Percentiles rank a stretch among this genome's conserved stretches.
These are phyloP conservation scores for Netelia inedita DNA, from an alignment of 2,888 invertebrate genomes.

Conservation along the genomic window DNA sequence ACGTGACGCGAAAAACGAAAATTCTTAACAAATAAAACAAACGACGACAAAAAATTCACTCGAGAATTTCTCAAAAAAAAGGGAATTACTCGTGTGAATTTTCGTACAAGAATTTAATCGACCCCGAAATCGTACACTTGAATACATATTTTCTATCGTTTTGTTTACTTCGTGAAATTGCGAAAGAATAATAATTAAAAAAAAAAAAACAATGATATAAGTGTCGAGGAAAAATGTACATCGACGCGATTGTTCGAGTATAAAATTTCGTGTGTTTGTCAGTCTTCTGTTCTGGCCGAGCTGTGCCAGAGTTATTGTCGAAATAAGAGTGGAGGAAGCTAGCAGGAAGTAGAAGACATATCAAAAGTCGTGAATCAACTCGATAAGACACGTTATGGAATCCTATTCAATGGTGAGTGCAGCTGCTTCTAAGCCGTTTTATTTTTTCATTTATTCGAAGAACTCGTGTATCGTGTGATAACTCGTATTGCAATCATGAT, in stretches of 20 bases:
- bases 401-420: slow-evolving; percentile 79
- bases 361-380: slow-evolving; percentile 63
- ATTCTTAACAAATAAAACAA: not conserved
- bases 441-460: slow-evolving; percentile 15
- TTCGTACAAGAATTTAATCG: too few relatives aligned
- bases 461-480: slow-evolving; percentile 37
- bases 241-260: slow-evolving; percentile 28
- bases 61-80: too few relatives aligned
- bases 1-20: not conserved
- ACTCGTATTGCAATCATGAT: not conserved
- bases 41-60: too few relatives aligned
- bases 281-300: slow-evolving; percentile 43
- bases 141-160: too few relatives aligned
- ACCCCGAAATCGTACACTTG: too few relatives aligned
- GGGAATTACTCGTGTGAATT: too few relatives aligned
- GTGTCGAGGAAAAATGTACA: not conserved
- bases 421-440: slow-evolving; percentile 29
- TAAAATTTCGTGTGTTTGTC: too few relatives aligned
- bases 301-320: slow-evolving; percentile 2
- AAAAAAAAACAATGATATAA: too few relatives aligned
- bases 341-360: slow-evolving; percentile 42
- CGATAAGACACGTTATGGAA: slow-evolving; percentile 79
- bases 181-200: not conserved
- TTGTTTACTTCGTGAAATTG: not conserved
- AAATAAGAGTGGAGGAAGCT: slow-evolving; percentile 9